Evolutionary conservation across 2,888 invertebrate species (phyloP).

Genomic region (Hypselothyrea guttata): DNA sequence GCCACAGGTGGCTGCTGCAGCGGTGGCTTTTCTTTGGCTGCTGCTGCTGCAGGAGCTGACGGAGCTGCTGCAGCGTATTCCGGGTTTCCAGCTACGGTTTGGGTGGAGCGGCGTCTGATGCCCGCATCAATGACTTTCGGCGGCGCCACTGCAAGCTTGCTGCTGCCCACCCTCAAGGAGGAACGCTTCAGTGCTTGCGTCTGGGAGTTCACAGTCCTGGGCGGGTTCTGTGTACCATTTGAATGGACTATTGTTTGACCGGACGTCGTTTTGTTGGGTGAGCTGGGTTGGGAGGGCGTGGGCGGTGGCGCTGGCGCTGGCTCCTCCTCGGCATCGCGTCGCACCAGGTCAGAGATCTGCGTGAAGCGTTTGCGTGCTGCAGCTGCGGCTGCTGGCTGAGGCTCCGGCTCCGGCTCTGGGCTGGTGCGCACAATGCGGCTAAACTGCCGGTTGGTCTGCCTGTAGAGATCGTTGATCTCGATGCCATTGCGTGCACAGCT

Average conservation of each 20-base stretch:
- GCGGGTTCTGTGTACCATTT: too few relatives aligned
- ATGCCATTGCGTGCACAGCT: constrained; percentile 44
- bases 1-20: neutral
- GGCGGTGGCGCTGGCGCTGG: too few relatives aligned
- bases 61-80: neutral
- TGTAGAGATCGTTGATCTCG: constrained; percentile 55
- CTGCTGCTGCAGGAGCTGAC: neutral
- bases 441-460: constrained; percentile 56
- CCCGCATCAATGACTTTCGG: constrained; percentile 53
- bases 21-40: neutral
- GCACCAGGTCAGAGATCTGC: constrained; percentile 73
- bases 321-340: constrained; percentile 1
- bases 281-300: too few relatives aligned
- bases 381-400: neutral
- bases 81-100: too few relatives aligned
- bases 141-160: constrained; percentile 13
- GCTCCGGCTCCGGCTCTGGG: constrained; percentile 7
- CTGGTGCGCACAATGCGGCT: constrained; percentile 54
- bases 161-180: constrained; percentile 6
- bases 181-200: constrained; percentile 10
- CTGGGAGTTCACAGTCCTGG: neutral
- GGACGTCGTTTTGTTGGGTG: too few relatives aligned
- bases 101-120: constrained; percentile 4
- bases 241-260: too few relatives aligned
- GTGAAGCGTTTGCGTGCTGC: constrained; percentile 67